Conservation (phyloP, 2,113 vertebrate genomes). For the Eublepharis macularius region DNA sequence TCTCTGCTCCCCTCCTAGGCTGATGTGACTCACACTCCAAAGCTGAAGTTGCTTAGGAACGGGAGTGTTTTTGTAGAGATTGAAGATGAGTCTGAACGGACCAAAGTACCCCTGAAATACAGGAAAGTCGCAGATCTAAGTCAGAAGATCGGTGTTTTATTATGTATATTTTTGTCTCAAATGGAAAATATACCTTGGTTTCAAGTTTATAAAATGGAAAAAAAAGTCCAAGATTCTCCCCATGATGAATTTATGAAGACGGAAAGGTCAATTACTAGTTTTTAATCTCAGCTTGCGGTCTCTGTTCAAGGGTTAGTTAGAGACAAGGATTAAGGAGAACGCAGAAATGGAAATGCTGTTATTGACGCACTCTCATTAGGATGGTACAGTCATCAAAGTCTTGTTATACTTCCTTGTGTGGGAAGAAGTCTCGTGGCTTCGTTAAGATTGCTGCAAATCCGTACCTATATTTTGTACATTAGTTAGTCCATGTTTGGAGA, state of each 20-base stretch:
- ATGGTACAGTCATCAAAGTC: background rate
- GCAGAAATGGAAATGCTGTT: background rate
- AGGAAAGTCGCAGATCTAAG: background rate
- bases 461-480: background rate
- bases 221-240: background rate
- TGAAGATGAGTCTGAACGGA: constrained; percentile 1
- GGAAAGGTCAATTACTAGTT: background rate
- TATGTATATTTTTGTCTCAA: too few species aligned
- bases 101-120: constrained; percentile 9
- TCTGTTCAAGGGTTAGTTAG: background rate
- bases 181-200: background rate
- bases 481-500: too few species aligned
- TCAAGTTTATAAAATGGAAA: background rate
- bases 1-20: background rate
- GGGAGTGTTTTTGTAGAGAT: constrained; percentile 14
- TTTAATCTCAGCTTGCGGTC: too few species aligned
- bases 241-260: background rate
- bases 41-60: constrained; percentile 25
- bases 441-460: background rate
- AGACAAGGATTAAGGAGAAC: background rate
- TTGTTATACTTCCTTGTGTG: background rate
- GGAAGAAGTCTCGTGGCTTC: background rate
- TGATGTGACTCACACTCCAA: background rate
- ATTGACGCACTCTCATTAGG: background rate
- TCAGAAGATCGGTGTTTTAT: background rate